A percentile compares a stretch with the other conserved stretches of the same genome.
These are phyloP conservation scores for Drosophila cyrtoloma DNA, from an alignment of 2,888 invertebrate species.

Conservation along the genomic window DNA sequence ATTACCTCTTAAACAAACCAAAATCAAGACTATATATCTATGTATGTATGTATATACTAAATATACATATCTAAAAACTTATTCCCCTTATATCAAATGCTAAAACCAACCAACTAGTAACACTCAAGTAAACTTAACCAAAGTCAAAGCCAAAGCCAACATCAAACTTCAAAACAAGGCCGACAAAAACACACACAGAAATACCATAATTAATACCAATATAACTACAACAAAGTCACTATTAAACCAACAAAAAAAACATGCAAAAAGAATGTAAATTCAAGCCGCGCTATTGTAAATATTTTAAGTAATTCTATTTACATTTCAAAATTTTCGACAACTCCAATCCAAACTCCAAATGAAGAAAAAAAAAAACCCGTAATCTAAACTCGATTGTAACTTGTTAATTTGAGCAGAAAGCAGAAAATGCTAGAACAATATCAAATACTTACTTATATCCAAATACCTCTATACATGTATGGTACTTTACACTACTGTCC, in stretches of 20 bases:
- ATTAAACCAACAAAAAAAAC: background rate
- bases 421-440: conserved; percentile 11
- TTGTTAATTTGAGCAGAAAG: background rate
- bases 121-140: conserved; percentile 45
- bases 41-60: conserved; percentile 21
- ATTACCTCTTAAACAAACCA: conserved; percentile 26
- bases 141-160: conserved; percentile 12
- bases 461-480: background rate
- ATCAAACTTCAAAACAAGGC: background rate
- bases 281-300: conserved; percentile 27
- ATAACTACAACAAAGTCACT: conserved; percentile 13
- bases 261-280: background rate
- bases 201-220: conserved; percentile 1
- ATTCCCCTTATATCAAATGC: conserved; percentile 31
- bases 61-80: conserved; percentile 18
- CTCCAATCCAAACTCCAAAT: background rate
- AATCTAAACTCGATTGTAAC: conserved; percentile 11
- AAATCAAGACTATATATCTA: conserved; percentile 24
- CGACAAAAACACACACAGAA: conserved; percentile 11
- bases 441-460: conserved; percentile 23
- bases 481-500: background rate
- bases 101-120: conserved; percentile 32
- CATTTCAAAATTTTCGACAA: conserved; percentile 8
- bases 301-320: conserved; percentile 9
- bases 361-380: background rate